phyloP scores from a whole-genome alignment of 2,888 invertebrate species.

The Mimachlamys varia region DNA sequence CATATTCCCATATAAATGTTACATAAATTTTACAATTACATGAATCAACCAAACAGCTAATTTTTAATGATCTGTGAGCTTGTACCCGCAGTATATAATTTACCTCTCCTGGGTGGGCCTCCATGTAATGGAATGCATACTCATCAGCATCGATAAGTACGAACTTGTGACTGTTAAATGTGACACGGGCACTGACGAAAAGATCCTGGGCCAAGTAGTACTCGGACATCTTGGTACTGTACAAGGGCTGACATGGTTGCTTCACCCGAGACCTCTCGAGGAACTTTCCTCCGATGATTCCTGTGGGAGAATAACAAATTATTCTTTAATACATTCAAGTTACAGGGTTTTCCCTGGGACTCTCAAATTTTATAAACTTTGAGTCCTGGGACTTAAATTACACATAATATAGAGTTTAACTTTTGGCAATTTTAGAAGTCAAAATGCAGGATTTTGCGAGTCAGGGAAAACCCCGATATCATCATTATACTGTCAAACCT shows the following conservation, averaged over 20 bases:
- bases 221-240: conserved; percentile 78
- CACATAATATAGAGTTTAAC: too few species aligned
- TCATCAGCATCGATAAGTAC: conserved; percentile 81
- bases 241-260: conserved; percentile 85
- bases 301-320: conserved; percentile 63
- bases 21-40: too few species aligned
- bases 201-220: conserved; percentile 79
- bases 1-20: too few species aligned
- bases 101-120: conserved; percentile 89
- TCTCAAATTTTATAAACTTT: background rate
- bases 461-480: too few species aligned
- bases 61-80: too few species aligned
- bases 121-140: conserved; percentile 86
- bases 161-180: conserved; percentile 79
- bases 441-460: too few species aligned
- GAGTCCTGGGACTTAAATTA: too few species aligned
- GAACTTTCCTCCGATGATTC: conserved; percentile 81
- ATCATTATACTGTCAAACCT: too few species aligned
- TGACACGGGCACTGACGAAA: conserved; percentile 78
- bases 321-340: too few species aligned
- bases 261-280: conserved; percentile 80
- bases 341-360: too few species aligned
- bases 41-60: too few species aligned
- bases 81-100: conserved; percentile 39
- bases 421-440: too few species aligned